Base-by-base conservation (phyloP, 2,888 invertebrate genomes). In the Oscheius sp. region DNA sequence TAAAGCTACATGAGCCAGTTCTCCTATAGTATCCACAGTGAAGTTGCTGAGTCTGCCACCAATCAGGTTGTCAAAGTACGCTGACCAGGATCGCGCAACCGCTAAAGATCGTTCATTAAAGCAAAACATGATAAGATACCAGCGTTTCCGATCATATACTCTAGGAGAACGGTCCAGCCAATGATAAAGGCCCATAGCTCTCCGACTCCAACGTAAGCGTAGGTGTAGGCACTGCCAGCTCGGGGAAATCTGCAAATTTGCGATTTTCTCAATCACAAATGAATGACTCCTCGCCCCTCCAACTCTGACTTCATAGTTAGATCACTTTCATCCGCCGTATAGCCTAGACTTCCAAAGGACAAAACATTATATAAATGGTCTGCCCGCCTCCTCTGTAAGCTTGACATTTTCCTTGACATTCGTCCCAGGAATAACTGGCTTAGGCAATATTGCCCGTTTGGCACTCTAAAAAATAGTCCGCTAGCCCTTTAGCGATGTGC, bases 131-230 rank as follows among this genome's bases (percentile, higher is more conserved):
- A 59, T 9, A 35, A 13, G 5, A 4, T 50, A 83, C 83, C 83
- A 13, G 84, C 84, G 42, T 80, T 79, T 51, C 80, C 95, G 79
- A 95, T 94, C 53, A 94, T 93, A 90, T 95, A 94, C 89, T 95
- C 95, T 65, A 89, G 71, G 0, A 88, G 78, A 59, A 89, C 82
- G 62, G 87, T 89, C 89, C 89, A 89, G 2, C 89, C 89, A 1
- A 89, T 85, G 9, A 96, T 92, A 91, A 96, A 96, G 76, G 96
- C 96, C 89, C 96, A 93, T 90, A 96, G 94, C 90, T 96, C 96
- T 59, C 96, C 96, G 75, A 96, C 95, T 2, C 95, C 95, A 79
- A 96, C 95, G 91, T 96, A 96, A 82, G 95, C 94, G 92, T 96
- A 96, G 92, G 94, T 94, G 79, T 91, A 91, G 32, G 90, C 89